These are phyloP conservation scores for Nyctalus aviator DNA, from an alignment of 2,797 vertebrate genomes.

Conservation along the genomic window DNA sequence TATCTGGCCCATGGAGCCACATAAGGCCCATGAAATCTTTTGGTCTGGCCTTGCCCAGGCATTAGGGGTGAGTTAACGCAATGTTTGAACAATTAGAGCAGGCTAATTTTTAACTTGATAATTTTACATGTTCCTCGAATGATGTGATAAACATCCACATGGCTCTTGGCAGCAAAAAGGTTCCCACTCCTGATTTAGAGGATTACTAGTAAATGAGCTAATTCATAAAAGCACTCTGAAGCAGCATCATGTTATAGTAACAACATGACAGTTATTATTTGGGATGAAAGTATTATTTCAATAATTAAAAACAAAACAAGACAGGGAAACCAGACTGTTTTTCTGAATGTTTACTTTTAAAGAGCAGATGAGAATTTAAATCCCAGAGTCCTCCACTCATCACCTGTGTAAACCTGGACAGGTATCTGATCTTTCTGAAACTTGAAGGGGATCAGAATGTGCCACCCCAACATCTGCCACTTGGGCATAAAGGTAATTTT, in stretches of 20 bases:
- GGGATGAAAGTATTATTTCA: constrained; percentile 3
- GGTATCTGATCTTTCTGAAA: not conserved
- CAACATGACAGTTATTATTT: constrained; percentile 10
- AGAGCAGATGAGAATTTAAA: not conserved
- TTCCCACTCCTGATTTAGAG: not conserved
- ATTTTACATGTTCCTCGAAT: too few species aligned
- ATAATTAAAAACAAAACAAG: not conserved
- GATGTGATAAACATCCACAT: too few species aligned
- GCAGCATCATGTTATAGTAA: not conserved
- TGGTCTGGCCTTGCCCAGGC: too few species aligned
- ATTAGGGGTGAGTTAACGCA: too few species aligned
- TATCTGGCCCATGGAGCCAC: too few species aligned
- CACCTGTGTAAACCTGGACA: not conserved
- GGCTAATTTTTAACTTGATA: too few species aligned
- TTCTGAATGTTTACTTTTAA: not conserved
- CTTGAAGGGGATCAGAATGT: not conserved
- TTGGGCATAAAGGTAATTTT: not conserved
- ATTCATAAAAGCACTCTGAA: not conserved
- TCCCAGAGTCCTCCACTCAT: not conserved
- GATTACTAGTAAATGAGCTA: not conserved
- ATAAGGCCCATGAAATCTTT: too few species aligned
- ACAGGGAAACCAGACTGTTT: not conserved
- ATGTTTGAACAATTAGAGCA: too few species aligned
- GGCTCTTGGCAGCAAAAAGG: too few species aligned
- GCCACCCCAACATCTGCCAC: not conserved